Evolutionary conservation across 2,888 invertebrate species (phyloP), one percentile per base, ranked within the genome.

Genomic region (Ormyrus pomaceus): DNA sequence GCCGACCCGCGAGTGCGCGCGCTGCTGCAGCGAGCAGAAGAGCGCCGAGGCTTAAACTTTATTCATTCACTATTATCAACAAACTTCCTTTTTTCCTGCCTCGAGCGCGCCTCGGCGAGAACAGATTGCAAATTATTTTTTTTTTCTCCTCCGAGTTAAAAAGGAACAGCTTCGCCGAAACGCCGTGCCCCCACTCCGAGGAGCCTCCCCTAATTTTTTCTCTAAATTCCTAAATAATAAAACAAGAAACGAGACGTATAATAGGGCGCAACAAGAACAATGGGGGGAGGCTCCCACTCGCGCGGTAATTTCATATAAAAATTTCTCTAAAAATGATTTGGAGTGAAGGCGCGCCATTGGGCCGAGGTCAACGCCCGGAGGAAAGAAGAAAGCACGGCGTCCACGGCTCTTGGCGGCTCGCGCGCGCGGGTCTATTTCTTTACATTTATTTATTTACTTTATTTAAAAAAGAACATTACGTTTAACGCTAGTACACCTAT

Each of bases 401-500:
- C 48, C 70, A 19, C 70, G 59, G n/a, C 59, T 19, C 53, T 19
- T 7, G 61, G 19, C 13, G 11, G 13, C 10, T 53, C 65, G 55
- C 59, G 13, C 46, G 11, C 58, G 13, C 45, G 53, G 19, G 13
- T 48, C 79, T 13, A 13, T 1, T 61, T 50, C 59, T 59, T 10
- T 55, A 65, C 75, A 59, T 80, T 72, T 76, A 74, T 66, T 81
- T 79, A 48, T 56, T 69, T 55, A 48, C 69, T 55, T 73, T 51
- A 64, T 61, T 65, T 68, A 48, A 69, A 68, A 75, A 73, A 79
- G 84, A 84, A 87, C 86, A 85, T 65, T 69, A 81, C 77, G 77
- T 82, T 79, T 89, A 89, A 90, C 89, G 89, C 89, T 90, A 90
- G 89, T 90, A 90, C 89, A 86, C 83, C 77, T 84, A 84, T 84